A percentile compares a stretch with the other conserved stretches of the same genome.
phyloP scores from a whole-genome alignment of 2,888 invertebrate genomes.

The Octonoba sinensis region DNA sequence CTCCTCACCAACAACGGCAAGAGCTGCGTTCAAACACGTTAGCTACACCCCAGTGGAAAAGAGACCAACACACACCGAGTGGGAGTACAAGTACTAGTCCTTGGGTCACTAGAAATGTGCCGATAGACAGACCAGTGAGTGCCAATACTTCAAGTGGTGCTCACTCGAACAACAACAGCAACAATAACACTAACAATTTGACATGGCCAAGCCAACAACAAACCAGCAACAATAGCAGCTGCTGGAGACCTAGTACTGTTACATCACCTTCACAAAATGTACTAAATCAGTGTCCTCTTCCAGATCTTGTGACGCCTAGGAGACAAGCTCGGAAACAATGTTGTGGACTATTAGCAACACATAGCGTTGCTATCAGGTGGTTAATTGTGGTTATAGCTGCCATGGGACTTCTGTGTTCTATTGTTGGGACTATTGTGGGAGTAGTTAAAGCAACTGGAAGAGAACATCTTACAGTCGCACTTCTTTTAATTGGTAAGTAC shows the following conservation, averaged over 20 bases:
- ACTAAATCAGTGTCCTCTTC: slow-evolving; percentile 56
- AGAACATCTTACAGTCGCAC: slow-evolving; percentile 84
- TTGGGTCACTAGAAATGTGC: slow-evolving; percentile 54
- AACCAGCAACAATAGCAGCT: slow-evolving; percentile 21
- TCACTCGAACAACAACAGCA: slow-evolving; percentile 6
- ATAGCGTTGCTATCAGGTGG: slow-evolving; percentile 74
- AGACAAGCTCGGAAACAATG: slow-evolving; percentile 61
- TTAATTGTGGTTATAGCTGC: slow-evolving; percentile 83
- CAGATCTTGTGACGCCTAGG: slow-evolving; percentile 57
- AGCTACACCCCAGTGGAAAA: slow-evolving; percentile 31
- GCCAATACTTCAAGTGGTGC: slow-evolving; percentile 21
- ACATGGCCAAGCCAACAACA: neutral
- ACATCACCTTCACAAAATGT: slow-evolving; percentile 46
- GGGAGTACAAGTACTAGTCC: slow-evolving; percentile 33
- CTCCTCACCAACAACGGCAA: neutral
- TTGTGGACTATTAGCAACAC: slow-evolving; percentile 54
- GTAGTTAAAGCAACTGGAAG: slow-evolving; percentile 85
- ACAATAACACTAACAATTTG: neutral
- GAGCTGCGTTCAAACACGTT: slow-evolving; percentile 18
- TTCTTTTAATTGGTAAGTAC: slow-evolving; percentile 85
- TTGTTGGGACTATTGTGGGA: slow-evolving; percentile 86
- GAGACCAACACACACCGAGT: slow-evolving; percentile 32
- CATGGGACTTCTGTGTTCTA: slow-evolving; percentile 84
- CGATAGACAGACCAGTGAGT: slow-evolving; percentile 31
- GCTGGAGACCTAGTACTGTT: slow-evolving; percentile 54